These are phyloP conservation scores for Malurus leucopterus DNA, from an alignment of 2,797 vertebrate species.

Conservation along the genomic window DNA sequence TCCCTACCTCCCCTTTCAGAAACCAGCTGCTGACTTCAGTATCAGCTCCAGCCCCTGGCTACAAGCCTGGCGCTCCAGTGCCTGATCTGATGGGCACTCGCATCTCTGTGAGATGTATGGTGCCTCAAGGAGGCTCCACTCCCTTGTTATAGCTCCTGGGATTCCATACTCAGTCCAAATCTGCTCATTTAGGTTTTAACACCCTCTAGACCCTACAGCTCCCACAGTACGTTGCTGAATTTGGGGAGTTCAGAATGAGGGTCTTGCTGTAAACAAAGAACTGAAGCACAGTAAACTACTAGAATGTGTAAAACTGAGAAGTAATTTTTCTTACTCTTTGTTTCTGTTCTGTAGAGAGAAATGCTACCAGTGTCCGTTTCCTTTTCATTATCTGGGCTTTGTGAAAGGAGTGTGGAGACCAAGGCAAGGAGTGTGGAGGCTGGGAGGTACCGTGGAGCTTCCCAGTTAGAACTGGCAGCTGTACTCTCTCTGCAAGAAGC, in stretches of 20 bases:
- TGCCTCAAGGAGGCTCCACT: background rate
- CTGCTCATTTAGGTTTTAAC: background rate
- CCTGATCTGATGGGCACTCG: background rate
- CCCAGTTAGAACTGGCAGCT: slow-evolving; percentile 85
- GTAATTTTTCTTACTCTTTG: background rate
- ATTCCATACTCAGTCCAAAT: background rate
- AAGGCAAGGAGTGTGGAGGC: background rate
- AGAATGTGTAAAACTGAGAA: background rate
- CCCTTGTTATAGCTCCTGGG: background rate
- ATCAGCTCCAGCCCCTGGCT: background rate
- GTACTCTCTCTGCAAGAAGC: slow-evolving; percentile 79
- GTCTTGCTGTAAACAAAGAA: background rate
- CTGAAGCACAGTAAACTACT: background rate
- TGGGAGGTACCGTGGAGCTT: slow-evolving; percentile 73
- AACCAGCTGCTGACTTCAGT: background rate
- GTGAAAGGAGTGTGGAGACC: background rate
- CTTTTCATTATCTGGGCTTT: background rate
- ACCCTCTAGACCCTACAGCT: background rate
- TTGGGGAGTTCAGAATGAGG: background rate
- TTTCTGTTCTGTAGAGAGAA: background rate
- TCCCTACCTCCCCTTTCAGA: background rate
- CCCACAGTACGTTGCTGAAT: background rate
- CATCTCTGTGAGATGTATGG: background rate
- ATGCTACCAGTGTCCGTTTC: background rate
- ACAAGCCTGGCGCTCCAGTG: background rate